Base-by-base conservation (phyloP, 2,113 vertebrate genomes). In the Salvelinus sp. region DNA sequence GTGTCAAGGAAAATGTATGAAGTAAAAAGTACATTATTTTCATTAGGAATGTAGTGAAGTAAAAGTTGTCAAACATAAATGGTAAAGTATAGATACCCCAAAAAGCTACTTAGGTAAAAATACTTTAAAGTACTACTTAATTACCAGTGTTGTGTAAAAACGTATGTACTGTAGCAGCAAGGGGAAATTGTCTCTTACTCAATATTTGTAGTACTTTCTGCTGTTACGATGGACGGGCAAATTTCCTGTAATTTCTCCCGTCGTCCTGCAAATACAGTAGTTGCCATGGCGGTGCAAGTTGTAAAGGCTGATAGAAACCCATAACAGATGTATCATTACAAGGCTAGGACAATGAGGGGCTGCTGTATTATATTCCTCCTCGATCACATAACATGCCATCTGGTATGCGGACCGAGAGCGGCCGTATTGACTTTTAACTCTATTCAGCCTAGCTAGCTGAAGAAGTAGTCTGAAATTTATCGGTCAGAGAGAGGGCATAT, bases 341-440 rank as follows among this genome's bases (percentile, higher is more conserved):
- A 71, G 22, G n/a, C 14, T 18, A 18, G 25, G 47, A 18, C 2
- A 48, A 50, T 57, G 16, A 69, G 3, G 44, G 50, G 44, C 47
- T 4, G 27, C 50, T 54, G 14, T 54, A 54, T 89, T 58, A 58
- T 72, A 79, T 90, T 89, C 81, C 87, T 75, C 74, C 83, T 78
- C 16, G 38, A 76, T 87, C 83, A 78, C 57, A 44, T 60, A 71
- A 76, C 87, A 66, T 75, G 16, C 74, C 87, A 91, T 74, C 88
- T 90, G 87, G 76, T 79, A 14, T 4, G 73, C 30, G 76, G 74
- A 10, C 50, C 1, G 2, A 74, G 27, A 70, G 60, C 64, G 12
- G 22, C 60, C 28, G 28, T 66, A 12, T n/a, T 25, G 18, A 77
- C 28, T 72, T 3, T 50, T 75, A 69, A 67, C 74, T 69, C 14